Conservation (phyloP, 2,888 invertebrate genomes). For the Coelinius sp. region DNA sequence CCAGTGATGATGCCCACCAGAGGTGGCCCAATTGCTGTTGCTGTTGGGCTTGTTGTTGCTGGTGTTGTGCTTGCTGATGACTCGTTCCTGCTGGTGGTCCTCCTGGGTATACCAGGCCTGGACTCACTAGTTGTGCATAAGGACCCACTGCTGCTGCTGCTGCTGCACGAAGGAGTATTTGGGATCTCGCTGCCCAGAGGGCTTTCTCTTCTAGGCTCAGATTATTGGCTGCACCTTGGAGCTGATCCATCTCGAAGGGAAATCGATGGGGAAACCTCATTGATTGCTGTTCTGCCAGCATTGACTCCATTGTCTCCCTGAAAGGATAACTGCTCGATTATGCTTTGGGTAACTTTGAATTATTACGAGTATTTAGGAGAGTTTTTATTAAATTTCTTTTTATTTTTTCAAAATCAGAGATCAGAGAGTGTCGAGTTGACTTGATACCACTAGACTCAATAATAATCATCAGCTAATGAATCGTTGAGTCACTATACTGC, state of each 20-base stretch:
- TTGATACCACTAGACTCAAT: neutral
- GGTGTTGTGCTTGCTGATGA: constrained; percentile 59
- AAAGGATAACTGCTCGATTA: constrained; percentile 69
- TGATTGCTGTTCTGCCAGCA: constrained; percentile 88
- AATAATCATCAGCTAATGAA: neutral
- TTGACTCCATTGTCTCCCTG: constrained; percentile 93
- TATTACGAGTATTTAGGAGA: neutral
- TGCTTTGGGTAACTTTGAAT: constrained; percentile 52
- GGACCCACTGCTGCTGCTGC: constrained; percentile 75
- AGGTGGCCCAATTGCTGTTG: constrained; percentile 61
- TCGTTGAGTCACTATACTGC: neutral
- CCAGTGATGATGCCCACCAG: constrained; percentile 69
- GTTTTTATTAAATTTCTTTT: no score
- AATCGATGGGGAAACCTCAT: constrained; percentile 84
- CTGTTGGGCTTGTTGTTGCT: constrained; percentile 52
- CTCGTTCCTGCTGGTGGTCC: constrained; percentile 62
- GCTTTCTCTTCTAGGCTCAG: constrained; percentile 85
- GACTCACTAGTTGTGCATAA: constrained; percentile 72
- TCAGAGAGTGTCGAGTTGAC: neutral
- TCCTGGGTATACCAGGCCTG: constrained; percentile 71
- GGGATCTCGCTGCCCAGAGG: constrained; percentile 82
- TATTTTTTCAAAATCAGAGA: no score
- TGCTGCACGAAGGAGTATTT: constrained; percentile 81
- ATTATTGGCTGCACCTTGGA: constrained; percentile 74
- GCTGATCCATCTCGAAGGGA: constrained; percentile 79